Base-by-base conservation (phyloP, 2,888 invertebrate species). In the Onchidella celtica region DNA sequence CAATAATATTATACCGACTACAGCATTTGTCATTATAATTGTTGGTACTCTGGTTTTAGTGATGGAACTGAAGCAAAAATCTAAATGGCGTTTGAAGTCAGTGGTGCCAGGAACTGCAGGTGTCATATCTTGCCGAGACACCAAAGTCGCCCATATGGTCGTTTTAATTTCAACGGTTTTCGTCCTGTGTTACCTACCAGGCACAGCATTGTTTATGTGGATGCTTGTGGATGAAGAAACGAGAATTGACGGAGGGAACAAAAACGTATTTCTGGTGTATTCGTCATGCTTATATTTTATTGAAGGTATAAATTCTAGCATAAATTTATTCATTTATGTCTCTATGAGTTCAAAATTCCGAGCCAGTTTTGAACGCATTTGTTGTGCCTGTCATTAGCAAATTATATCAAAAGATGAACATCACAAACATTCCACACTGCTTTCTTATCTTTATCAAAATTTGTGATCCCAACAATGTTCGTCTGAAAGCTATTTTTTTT, bases 121-220 rank as follows among this genome's bases (percentile, higher is more conserved):
- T 32, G 32, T 3, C 3, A 29, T 27, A 6, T 14, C 17, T 27
- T 6, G 6, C 4, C 4, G 66, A 9, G 66, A 66, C 66, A 27
- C 9, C 9, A 69, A 69, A 40, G 36, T 69, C 21, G 69, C 4
- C 21, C 9, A 29, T 11, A 66, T 66, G 27, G 32, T 66, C 29
- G 32, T 66, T 27, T 32, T 66, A 9, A 66, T 66, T 66, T 66
- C 66, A 14, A 9, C 32, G 11, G 27, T 66, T 2, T 66, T 66
- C 21, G 32, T 66, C 66, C 29, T 66, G 9, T 66, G 66, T 32
- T 66, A 66, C 32, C 32, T 66, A 32, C 66, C 66, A 32, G 11
- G 66, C 32, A 32, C 24, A 32, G 27, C 32, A 29, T 4, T 66
- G 32, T 66, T 66, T 27, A 9, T 66, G 9, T 66, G 66, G 66